Conservation (phyloP, 2,888 invertebrate genomes). For the Chloroclystis v-ata region DNA sequence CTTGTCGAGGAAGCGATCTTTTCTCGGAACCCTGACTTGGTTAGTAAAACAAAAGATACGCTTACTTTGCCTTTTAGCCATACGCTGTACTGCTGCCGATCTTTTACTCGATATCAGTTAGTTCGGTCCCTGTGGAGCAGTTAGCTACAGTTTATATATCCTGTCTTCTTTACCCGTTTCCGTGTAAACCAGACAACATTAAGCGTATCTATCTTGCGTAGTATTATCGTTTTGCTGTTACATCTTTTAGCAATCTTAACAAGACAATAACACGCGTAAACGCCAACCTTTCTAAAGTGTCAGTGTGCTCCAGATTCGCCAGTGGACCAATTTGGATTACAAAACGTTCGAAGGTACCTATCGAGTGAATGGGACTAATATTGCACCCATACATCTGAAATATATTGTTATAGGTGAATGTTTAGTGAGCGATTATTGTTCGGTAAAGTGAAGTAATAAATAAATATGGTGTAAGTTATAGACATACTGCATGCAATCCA, state of each 20-base stretch:
- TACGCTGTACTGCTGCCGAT: neutral
- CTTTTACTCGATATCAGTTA: neutral
- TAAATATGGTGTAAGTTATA: too few species aligned
- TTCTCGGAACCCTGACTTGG: constrained; percentile 40
- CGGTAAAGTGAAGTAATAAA: too few species aligned
- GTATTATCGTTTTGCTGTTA: neutral
- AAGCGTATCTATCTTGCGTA: too few species aligned
- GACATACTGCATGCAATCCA: too few species aligned
- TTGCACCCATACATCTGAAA: constrained; percentile 23
- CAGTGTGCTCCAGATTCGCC: constrained; percentile 19
- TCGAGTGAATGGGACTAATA: constrained; percentile 26
- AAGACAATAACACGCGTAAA: constrained; percentile 7
- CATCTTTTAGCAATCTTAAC: constrained; percentile 3
- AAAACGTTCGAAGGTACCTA: constrained; percentile 21
- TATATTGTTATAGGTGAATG: constrained; percentile 6
- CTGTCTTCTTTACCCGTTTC: neutral
- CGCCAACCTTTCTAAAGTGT: constrained; percentile 21
- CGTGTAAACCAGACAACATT: too few species aligned
- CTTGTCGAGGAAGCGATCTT: constrained; percentile 41
- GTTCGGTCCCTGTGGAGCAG: neutral
- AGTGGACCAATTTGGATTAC: constrained; percentile 26
- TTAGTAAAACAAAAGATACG: constrained; percentile 23
- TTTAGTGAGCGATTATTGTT: neutral
- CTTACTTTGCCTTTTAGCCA: constrained; percentile 5
- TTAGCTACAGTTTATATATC: neutral